These are phyloP conservation scores for Danaus plexippus DNA, from an alignment of 1,140 invertebrate genomes.

Conservation along the genomic window DNA sequence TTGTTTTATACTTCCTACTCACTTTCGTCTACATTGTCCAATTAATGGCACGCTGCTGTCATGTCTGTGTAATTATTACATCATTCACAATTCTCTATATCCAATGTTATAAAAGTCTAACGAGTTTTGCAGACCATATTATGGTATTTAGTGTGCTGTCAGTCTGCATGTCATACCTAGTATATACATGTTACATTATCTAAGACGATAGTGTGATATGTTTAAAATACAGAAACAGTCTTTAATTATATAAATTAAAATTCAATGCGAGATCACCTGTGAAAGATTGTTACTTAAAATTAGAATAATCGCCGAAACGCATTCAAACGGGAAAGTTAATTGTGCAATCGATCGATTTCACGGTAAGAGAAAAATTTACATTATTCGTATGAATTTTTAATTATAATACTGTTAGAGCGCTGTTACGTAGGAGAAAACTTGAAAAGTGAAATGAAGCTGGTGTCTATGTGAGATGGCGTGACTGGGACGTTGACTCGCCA, in stretches of 20 bases:
- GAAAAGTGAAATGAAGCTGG: slow-evolving; percentile 33
- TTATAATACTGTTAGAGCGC: slow-evolving; percentile 10
- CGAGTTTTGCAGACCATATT: too few species aligned
- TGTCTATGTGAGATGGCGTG: slow-evolving; percentile 25
- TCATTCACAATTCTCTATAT: too few species aligned
- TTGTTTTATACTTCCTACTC: slow-evolving; percentile 34
- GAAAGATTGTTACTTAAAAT: too few species aligned
- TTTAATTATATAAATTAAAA: slow-evolving; percentile 3
- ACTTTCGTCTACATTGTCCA: slow-evolving; percentile 31
- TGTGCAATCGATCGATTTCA: slow-evolving; percentile 21
- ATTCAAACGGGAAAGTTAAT: slow-evolving; percentile 18
- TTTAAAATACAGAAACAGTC: too few species aligned
- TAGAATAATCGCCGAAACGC: not conserved
- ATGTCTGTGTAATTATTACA: too few species aligned
- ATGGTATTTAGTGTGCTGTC: too few species aligned
- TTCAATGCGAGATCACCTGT: not conserved
- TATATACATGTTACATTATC: too few species aligned
- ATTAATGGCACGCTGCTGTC: slow-evolving; percentile 1
- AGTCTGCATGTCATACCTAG: too few species aligned
- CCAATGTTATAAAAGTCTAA: too few species aligned
- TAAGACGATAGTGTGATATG: too few species aligned
- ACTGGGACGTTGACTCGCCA: slow-evolving; percentile 30
- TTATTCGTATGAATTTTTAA: slow-evolving; percentile 19
- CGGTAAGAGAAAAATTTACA: slow-evolving; percentile 13
- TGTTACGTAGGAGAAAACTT: slow-evolving; percentile 17